Evolutionary conservation across 2,797 vertebrate species (phyloP), one percentile per base, ranked within the genome.

Genomic region (Amazona ochrocephala): DNA sequence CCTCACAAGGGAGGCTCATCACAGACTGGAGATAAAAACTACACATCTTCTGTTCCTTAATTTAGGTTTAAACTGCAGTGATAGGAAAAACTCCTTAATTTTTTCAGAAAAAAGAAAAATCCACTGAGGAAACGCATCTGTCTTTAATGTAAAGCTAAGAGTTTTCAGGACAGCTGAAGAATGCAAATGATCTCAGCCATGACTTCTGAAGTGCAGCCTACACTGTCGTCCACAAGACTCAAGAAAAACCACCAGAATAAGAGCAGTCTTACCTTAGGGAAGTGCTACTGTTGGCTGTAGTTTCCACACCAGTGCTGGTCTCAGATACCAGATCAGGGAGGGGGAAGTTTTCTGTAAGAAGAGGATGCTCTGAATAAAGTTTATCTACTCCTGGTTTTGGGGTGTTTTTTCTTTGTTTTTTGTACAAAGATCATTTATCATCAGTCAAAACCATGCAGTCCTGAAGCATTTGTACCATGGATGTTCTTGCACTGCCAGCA

Each of bases 241-340:
- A 66, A 62, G 45, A 66, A 61, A 79, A 76, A 26, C 41, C 84
- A 77, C 7, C 23, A 73, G 54, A 87, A 24, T 11, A 81, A 64
- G 23, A 85, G 51, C 12, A 2, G 54, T 20, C 75, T 81, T 98
- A 99, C 99, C 99, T 99, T 97, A 99, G 97, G 87, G 99, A 99
- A 96, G 98, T 98, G 97, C 98, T 99, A 97, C 98, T 99, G 83
- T 99, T 99, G 91, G 98, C 97, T 90, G 98, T 98, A 5, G 98
- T 98, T 97, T 99, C 99, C 96, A 99, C 98, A 87, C 99, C 99
- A 41, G 99, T 99, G 96, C 98, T 99, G 78, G 99, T 99, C 97
- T 99, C 99, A 84, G 98, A 98, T 97, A 99, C 96, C 72, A 99
- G 98, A 95, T 99, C 99, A 91, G 98, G 97, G 39, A 99, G 98